Evolutionary conservation across 2,113 vertebrate species (phyloP), one percentile per base, ranked within the genome.

Genomic region (Acrocephalus arundinaceus): DNA sequence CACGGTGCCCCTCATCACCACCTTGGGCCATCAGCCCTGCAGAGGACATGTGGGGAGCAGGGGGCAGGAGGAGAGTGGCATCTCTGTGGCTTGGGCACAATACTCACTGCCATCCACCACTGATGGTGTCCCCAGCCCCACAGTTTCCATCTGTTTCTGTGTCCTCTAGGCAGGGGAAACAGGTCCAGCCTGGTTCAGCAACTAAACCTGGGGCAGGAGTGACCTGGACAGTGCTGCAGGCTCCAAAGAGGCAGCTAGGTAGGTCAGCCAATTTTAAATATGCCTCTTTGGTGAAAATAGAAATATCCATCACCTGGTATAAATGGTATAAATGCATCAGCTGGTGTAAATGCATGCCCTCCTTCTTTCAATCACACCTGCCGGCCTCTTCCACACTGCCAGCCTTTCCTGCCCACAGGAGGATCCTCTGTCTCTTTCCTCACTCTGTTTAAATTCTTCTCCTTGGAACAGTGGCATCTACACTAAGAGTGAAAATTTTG

Each of bases 311-410:
- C 81, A 84, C 25, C 72, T 87, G 37, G 37, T 39, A 39, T 39
- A 39, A 39, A 39, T 87, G 37, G 37, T 39, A 39, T 39, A 39
- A 39, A 39, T 39, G 37, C 37, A 39, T 80, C 73, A 77, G 62
- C 68, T 30, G 21, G 72, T 59, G n/a, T 30, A 65, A 89, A 83
- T 14, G 23, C 43, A 46, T 52, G 66, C 57, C 66, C 82, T 72
- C 35, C 66, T 90, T 58, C 74, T 75, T 79, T 75, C 90, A 85
- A 23, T 59, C 88, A 63, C 52, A 46, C 54, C 82, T 72, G 61
- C 88, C 25, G 37, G 65, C 15, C 35, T 67, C 13, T 62, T 90
- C 61, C 16, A 2, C 51, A 6, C 14, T 62, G 31, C 3, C 1
- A 95, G 48, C 45, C 61, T 72, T 63, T 51, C 49, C 78, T 85